Evolutionary conservation across 2,113 vertebrate species (phyloP), one percentile per base, ranked within the genome.

Genomic region (Antennarius striatus): DNA sequence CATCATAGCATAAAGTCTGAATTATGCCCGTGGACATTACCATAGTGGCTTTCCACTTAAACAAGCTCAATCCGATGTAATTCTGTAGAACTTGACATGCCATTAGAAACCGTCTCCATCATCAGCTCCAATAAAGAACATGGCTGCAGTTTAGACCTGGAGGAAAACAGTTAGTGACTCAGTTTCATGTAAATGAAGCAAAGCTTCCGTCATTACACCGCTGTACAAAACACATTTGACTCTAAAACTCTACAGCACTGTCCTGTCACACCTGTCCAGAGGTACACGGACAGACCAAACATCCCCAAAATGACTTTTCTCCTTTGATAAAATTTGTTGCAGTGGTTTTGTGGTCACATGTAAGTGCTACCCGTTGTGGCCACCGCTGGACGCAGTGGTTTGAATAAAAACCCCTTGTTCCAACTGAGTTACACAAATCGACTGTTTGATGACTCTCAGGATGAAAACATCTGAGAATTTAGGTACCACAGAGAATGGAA

Each of bases 311-410:
- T 32, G 50, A 13, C 2, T 49, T 10, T 68, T 45, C 47, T 30
- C 17, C 42, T 36, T 3, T 1, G 48, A 6, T 42, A 3, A 36
- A 58, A 51, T 22, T 22, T 22, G 15, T 36, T 63, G 17, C 70
- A 53, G 69, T 50, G 69, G 69, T 63, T 77, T 61, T 65, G 68
- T 71, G 76, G 71, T 73, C 32, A 48, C 6, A 62, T 53, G 59
- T 51, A 51, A 60, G 54, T 57, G 60, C n/a, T 52, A 50, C 59
- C 60, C 30, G 40, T 56, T 55, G 68, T 48, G 68, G 49, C 39
- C 61, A 52, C 54, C 12, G 10, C 32, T 48, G 55, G 57, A 58
- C 55, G 46, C 60, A 63, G 51, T 15, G 40, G 14, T 75, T 72
- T 67, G 43, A 70, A 72, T 61, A 22, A 68, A 73, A 59, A 58